Evolutionary conservation across 1,140 invertebrate species (phyloP), one percentile per base, ranked within the genome.

Genomic region (Drosophila kanapiae): DNA sequence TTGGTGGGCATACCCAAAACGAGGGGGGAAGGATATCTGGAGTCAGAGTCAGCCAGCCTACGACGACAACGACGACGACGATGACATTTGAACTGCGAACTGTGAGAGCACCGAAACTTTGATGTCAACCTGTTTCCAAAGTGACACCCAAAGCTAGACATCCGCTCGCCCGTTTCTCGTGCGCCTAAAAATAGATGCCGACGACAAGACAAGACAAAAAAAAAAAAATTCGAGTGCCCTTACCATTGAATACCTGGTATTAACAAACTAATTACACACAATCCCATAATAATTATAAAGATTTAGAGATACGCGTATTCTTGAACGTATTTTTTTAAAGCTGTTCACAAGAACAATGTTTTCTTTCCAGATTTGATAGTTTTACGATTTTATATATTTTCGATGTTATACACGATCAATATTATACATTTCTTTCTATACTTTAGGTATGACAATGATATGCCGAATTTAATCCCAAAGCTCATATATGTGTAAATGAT

Each of bases 121-220:
- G 69, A 69, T 84, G 82, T 85, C 82, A 84, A 85, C 82, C 82
- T 84, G 82, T 84, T 85, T 69, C 57, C 61, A 70, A 85, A 68
- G 40, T 81, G 78, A 84, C 82, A 85, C 67, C 77, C 56, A 54
- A 75, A 61, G 59, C 80, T 49, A 40, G 59, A 40, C 77, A 59
- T 42, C 38, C 45, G 68, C 62, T 61, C 47, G 68, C 51, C 27
- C 51, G 16, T 16, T 29, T 63, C 27, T 63, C 45, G 35, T 49
- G 61, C 6, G 35, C 63, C 61, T 69, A 69, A 69, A 69, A 51
- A 69, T 69, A 69, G 35, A 43, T 4, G 62, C 18, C 14, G 54
- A 3, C 23, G 35, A 62, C 31, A 37, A 37, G 33, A 23, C 23
- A 23, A 23, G 1, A 23, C 23, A 23, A 23, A 37, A 23, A 33